A percentile compares a stretch with the other conserved stretches of the same genome.
Evolutionary conservation across 2,797 vertebrate genomes (phyloP).

Genomic region (Menidia menidia): DNA sequence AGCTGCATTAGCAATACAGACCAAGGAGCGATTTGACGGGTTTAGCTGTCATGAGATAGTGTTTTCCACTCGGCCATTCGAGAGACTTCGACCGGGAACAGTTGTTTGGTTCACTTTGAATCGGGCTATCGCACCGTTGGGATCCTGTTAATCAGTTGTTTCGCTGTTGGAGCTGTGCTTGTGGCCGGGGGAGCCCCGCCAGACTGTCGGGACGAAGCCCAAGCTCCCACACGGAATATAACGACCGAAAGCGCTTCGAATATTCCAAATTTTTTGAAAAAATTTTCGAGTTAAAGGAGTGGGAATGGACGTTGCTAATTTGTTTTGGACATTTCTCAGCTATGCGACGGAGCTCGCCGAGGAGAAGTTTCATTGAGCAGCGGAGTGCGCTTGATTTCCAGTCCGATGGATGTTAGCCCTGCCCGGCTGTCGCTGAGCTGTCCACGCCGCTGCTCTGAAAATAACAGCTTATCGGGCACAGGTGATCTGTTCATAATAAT

Average conservation of each 20-base stretch:
- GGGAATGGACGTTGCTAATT: background rate
- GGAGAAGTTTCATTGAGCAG: conserved; percentile 68
- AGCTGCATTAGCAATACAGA: conserved; percentile 32
- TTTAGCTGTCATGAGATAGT: background rate
- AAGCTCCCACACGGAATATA: conserved; percentile 40
- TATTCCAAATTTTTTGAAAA: rapidly evolving
- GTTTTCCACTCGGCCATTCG: conserved; percentile 9
- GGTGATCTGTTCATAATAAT: conserved; percentile 51
- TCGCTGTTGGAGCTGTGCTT: conserved; percentile 54
- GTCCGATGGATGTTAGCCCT: conserved; percentile 73
- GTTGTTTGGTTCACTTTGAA: conserved; percentile 46
- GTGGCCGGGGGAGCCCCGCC: conserved; percentile 58
- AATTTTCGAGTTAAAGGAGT: rapidly evolving
- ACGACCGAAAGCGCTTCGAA: background rate
- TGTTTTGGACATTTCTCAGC: conserved; percentile 24
- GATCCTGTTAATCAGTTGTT: conserved; percentile 48
- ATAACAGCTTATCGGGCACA: conserved; percentile 24
- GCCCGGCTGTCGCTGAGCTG: conserved; percentile 64
- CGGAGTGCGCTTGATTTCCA: conserved; percentile 69
- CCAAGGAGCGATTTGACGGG: conserved; percentile 31
- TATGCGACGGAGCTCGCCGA: conserved; percentile 31
- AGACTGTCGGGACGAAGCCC: conserved; percentile 37
- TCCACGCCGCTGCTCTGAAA: conserved; percentile 29
- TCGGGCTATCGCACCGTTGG: conserved; percentile 17
- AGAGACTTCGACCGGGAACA: conserved; percentile 7